Percentiles rank a stretch among this genome's conserved stretches.
These are phyloP conservation scores for Sorex araneus DNA, from an alignment of 2,113 vertebrate species.

Conservation along the genomic window DNA sequence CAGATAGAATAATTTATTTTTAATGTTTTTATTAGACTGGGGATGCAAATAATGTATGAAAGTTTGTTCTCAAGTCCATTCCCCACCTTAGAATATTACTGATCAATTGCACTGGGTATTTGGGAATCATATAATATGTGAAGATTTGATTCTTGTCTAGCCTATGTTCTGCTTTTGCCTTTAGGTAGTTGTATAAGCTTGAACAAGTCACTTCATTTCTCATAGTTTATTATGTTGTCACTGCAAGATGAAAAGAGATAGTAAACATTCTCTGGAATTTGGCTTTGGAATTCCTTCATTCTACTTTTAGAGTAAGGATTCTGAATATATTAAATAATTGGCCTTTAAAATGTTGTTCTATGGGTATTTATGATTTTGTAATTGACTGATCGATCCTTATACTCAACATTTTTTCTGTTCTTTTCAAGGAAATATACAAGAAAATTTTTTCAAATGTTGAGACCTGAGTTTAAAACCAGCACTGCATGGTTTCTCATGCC, in stretches of 20 bases:
- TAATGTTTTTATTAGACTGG: too few species aligned
- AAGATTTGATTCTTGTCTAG: conserved; percentile 17
- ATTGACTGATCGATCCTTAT: conserved; percentile 4
- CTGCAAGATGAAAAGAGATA: neutral
- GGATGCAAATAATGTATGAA: conserved; percentile 13
- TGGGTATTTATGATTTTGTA: conserved; percentile 29
- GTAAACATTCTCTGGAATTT: neutral
- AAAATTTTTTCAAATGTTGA: too few species aligned
- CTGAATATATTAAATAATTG: neutral
- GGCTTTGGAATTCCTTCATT: neutral
- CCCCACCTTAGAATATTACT: neutral
- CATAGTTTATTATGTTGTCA: neutral
- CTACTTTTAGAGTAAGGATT: conserved; percentile 24
- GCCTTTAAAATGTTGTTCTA: conserved; percentile 10
- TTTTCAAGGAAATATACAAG: neutral
- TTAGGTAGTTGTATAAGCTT: conserved; percentile 23
- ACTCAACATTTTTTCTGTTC: conserved; percentile 35
- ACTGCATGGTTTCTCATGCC: too few species aligned
- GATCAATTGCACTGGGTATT: conserved; percentile 44
- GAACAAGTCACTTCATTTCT: conserved; percentile 9
- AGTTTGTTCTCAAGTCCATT: neutral
- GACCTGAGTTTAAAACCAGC: too few species aligned
- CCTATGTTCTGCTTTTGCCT: neutral
- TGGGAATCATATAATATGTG: neutral
- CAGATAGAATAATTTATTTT: conserved; percentile 41